phyloP scores from a whole-genome alignment of 2,113 vertebrate genomes.

The Pontoporia blainvillei region DNA sequence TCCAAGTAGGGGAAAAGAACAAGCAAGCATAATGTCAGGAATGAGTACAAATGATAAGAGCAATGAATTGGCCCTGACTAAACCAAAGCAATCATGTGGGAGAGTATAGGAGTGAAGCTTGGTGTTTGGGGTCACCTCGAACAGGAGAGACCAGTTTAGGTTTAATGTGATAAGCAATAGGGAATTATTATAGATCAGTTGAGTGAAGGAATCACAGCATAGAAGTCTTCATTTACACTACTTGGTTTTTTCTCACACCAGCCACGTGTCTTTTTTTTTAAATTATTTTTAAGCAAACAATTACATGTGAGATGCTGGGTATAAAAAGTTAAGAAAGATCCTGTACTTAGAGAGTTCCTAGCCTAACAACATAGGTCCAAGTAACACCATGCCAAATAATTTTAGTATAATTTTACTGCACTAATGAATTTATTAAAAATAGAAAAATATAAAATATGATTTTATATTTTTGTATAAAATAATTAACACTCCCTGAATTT shows the following conservation, averaged over 20 bases:
- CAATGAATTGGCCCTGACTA: background rate
- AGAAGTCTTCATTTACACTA: too few species aligned
- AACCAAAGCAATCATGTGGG: background rate
- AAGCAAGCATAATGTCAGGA: background rate
- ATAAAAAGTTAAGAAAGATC: background rate
- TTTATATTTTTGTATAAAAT: background rate
- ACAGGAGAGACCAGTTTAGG: background rate
- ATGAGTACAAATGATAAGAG: background rate
- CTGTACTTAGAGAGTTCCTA: background rate
- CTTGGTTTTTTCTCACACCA: background rate
- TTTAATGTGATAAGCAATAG: too few species aligned
- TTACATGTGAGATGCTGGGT: background rate
- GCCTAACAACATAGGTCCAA: accelerated
- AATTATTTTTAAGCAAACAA: background rate
- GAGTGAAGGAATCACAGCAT: background rate
- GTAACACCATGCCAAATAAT: background rate
- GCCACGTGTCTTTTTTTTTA: too few species aligned
- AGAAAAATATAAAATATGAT: background rate
- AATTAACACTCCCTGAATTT: background rate
- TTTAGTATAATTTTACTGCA: background rate
- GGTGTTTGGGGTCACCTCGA: background rate
- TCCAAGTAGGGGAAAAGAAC: background rate
- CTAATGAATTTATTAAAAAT: background rate
- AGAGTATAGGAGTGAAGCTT: background rate
- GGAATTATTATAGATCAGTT: background rate